Percentiles rank a stretch among this genome's conserved stretches.
Evolutionary conservation across 2,113 vertebrate genomes (phyloP).

Genomic region (Perccottus glenii): DNA sequence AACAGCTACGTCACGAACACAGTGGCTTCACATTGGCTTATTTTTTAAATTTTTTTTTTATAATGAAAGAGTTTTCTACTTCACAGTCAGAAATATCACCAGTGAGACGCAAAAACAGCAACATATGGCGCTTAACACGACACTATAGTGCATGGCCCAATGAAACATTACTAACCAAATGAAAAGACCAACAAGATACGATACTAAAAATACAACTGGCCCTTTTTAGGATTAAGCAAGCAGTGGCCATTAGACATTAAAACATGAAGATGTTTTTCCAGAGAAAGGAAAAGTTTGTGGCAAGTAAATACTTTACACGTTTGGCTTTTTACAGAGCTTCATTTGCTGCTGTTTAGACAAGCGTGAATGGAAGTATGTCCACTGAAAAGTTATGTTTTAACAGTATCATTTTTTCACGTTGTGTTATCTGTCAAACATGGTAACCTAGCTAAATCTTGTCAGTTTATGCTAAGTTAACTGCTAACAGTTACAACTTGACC

Average conservation of each 20-base stretch:
- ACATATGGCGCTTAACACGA: constrained; percentile 72
- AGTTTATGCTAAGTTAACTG: too few species aligned
- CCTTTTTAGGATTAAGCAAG: constrained; percentile 78
- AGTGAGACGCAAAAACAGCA: constrained; percentile 83
- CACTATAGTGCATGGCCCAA: constrained; percentile 73
- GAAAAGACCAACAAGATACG: constrained; percentile 80
- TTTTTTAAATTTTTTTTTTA: constrained; percentile 5
- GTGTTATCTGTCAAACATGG: too few species aligned
- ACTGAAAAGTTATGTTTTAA: constrained; percentile 29
- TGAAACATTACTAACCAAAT: constrained; percentile 79
- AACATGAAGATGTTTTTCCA: constrained; percentile 60
- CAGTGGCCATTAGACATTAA: constrained; percentile 78
- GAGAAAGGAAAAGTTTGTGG: constrained; percentile 55
- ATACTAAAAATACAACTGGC: constrained; percentile 83
- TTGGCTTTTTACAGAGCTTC: constrained; percentile 48
- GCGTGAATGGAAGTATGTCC: not conserved
- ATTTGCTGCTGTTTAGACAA: constrained; percentile 9
- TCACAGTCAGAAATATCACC: constrained; percentile 81
- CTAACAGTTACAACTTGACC: too few species aligned
- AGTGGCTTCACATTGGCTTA: constrained; percentile 72
- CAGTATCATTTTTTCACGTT: too few species aligned
- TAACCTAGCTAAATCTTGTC: too few species aligned
- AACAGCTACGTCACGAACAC: constrained; percentile 81
- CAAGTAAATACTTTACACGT: constrained; percentile 66
- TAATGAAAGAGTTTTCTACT: constrained; percentile 77